phyloP scores from a whole-genome alignment of 2,797 vertebrate species.

The Gambelia wislizenii region DNA sequence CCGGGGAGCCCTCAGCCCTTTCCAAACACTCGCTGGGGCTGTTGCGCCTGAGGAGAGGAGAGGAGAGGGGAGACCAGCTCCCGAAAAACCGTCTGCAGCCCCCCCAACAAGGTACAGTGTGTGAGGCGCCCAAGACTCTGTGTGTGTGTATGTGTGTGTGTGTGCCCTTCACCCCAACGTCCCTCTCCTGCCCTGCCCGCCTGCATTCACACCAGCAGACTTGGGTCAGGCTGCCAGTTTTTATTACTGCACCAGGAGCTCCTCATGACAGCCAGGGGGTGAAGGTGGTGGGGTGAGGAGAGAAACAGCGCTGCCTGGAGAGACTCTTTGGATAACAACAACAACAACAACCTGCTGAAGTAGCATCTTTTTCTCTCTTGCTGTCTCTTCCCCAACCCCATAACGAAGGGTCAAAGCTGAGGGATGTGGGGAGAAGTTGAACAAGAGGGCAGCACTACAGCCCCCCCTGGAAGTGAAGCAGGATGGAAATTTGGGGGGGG shows the following conservation, averaged over 20 bases:
- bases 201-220: neutral
- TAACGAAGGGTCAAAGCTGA: no score
- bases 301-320: neutral
- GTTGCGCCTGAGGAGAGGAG: constrained; percentile 33
- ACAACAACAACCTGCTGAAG: no score
- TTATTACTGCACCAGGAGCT: constrained; percentile 12
- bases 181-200: neutral
- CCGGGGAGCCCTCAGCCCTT: constrained; percentile 32
- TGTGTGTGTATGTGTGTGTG: no score
- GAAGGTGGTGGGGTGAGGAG: neutral
- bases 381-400: neutral
- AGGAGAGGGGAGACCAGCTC: neutral
- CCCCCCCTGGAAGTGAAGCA: neutral
- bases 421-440: neutral
- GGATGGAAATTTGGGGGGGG: no score
- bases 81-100: neutral
- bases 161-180: neutral
- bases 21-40: constrained; percentile 3
- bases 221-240: neutral
- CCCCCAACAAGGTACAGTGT: constrained; percentile 53
- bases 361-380: neutral
- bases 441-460: neutral
- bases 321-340: neutral
- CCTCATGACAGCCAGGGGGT: neutral
- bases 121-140: neutral